phyloP scores from a whole-genome alignment of 2,888 invertebrate genomes.

The Leptura quadrifasciata region DNA sequence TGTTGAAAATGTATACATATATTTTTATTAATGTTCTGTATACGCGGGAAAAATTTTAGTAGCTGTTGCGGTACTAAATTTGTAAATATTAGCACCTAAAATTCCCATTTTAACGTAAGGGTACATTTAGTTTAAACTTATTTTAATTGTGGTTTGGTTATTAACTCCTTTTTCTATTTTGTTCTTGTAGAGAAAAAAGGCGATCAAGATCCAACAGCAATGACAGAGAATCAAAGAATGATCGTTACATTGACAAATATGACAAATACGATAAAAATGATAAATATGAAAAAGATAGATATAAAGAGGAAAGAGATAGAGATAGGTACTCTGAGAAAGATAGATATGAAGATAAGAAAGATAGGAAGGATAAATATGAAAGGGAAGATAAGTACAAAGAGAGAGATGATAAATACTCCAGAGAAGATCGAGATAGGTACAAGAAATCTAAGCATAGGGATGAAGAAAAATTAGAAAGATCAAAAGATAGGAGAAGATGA shows the following conservation, averaged over 20 bases:
- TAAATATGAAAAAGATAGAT: slow-evolving; percentile 63
- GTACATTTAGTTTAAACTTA: no score
- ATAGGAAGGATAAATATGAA: slow-evolving; percentile 66
- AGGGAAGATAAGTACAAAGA: slow-evolving; percentile 63
- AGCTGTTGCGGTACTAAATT: no score
- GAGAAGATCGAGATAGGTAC: slow-evolving; percentile 61
- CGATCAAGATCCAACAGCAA: slow-evolving; percentile 71
- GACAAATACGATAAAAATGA: slow-evolving; percentile 67
- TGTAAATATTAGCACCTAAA: no score
- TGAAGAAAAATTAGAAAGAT: slow-evolving; percentile 63
- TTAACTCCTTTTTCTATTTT: slow-evolving; percentile 14
- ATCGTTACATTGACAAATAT: slow-evolving; percentile 71
- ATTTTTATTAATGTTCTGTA: no score
- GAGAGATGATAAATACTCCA: slow-evolving; percentile 64
- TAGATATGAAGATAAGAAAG: slow-evolving; percentile 62
- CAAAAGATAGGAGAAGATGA: slow-evolving; percentile 69
- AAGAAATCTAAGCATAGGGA: slow-evolving; percentile 66
- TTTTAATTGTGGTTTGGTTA: no score
- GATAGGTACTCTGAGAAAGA: slow-evolving; percentile 53
- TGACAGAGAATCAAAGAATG: slow-evolving; percentile 70
- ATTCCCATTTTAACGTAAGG: no score
- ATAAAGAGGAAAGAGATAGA: slow-evolving; percentile 63
- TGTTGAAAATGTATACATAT: no score
- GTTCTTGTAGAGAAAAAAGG: slow-evolving; percentile 71
- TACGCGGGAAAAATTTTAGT: no score